Percentiles rank a stretch among this genome's conserved stretches.
Conservation (phyloP, 2,888 invertebrate species). For the Drosophila rellima region DNA sequence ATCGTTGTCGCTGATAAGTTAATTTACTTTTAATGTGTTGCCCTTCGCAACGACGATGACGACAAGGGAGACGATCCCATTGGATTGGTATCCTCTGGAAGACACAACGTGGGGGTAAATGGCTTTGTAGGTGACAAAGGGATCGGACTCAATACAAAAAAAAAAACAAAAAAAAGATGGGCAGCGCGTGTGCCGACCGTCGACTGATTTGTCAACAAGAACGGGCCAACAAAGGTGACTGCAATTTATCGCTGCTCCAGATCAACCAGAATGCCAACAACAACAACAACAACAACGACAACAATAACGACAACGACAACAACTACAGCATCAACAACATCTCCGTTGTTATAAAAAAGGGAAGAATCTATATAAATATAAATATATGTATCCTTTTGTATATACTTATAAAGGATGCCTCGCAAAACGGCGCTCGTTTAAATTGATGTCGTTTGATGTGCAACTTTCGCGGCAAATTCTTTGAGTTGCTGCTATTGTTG, state of each 20-base stretch:
- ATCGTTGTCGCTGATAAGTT: conserved; percentile 86
- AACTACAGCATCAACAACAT: conserved; percentile 33
- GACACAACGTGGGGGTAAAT: conserved; percentile 69
- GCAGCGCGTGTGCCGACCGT: conserved; percentile 72
- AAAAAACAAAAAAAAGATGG: conserved; percentile 1
- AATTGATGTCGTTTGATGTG: conserved; percentile 65
- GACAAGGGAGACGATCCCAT: conserved; percentile 31
- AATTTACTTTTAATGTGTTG: conserved; percentile 86
- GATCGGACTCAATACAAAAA: conserved; percentile 38
- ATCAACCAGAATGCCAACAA: conserved; percentile 65
- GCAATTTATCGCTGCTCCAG: conserved; percentile 77
- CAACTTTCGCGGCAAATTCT: conserved; percentile 27
- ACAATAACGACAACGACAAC: conserved; percentile 47
- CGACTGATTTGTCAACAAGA: conserved; percentile 76
- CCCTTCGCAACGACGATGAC: conserved; percentile 54
- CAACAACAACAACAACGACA: conserved; percentile 42
- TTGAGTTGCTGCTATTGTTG: neutral
- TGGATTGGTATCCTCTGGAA: conserved; percentile 40
- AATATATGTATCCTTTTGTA: neutral
- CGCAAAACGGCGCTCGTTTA: conserved; percentile 65
- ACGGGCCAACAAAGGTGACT: conserved; percentile 72
- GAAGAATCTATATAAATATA: conserved; percentile 7
- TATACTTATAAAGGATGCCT: conserved; percentile 39
- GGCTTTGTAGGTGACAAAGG: conserved; percentile 76
- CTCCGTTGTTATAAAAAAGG: conserved; percentile 50